These are phyloP conservation scores for Drosophila triauraria DNA, from an alignment of 1,140 invertebrate species.

Conservation along the genomic window DNA sequence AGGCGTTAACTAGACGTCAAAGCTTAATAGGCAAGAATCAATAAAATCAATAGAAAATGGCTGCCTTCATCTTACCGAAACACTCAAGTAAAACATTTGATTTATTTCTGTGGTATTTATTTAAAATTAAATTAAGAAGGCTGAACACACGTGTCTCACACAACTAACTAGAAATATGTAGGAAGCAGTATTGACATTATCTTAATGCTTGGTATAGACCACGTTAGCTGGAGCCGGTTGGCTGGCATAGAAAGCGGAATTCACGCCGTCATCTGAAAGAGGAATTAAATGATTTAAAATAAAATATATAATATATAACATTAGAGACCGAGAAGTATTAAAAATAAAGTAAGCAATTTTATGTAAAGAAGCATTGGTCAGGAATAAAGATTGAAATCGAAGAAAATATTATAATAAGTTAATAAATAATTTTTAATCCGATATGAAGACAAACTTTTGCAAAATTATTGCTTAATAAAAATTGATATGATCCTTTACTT, in stretches of 20 bases:
- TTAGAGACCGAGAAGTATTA: too few species aligned
- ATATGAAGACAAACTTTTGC: too few species aligned
- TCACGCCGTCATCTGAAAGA: conserved; percentile 68
- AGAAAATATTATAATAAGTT: too few species aligned
- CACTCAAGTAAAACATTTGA: not conserved
- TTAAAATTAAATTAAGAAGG: conserved; percentile 28
- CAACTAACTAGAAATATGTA: conserved; percentile 19
- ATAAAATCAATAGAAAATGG: conserved; percentile 23
- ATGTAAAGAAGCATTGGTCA: not conserved
- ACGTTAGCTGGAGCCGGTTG: conserved; percentile 71
- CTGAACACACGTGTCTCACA: conserved; percentile 23
- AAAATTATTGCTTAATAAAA: too few species aligned
- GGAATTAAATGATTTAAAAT: not conserved
- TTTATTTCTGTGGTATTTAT: conserved; percentile 14
- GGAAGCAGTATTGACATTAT: not conserved
- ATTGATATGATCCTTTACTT: not conserved
- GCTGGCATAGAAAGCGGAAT: conserved; percentile 66
- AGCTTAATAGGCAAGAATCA: conserved; percentile 42
- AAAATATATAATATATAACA: not conserved
- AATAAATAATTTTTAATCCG: too few species aligned
- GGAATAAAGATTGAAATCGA: not conserved
- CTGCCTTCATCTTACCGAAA: conserved; percentile 4
- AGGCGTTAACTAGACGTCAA: conserved; percentile 8
- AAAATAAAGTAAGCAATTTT: not conserved
- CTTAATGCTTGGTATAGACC: conserved; percentile 62